A percentile compares a stretch with the other conserved stretches of the same genome.
Conservation (phyloP, 2,797 vertebrate species). For the Enteromius trimaculatus region DNA sequence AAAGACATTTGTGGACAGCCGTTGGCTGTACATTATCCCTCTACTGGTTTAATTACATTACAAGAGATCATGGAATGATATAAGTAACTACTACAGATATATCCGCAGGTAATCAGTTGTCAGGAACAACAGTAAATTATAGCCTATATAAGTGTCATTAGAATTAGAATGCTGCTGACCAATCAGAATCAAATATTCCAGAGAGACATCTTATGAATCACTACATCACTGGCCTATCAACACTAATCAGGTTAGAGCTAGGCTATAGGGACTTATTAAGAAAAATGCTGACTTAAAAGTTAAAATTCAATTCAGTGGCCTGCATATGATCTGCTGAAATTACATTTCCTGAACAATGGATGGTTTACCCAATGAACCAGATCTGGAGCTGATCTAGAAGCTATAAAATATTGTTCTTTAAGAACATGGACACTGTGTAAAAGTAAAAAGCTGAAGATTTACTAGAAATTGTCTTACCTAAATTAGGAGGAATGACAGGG, state of each 20-base stretch:
- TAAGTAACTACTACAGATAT: not conserved
- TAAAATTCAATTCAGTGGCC: not conserved
- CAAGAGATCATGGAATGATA: not conserved
- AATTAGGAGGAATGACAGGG: conserved; percentile 69
- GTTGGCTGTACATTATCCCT: not conserved
- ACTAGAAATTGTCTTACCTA: conserved; percentile 69
- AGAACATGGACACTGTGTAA: not conserved
- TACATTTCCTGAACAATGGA: not conserved
- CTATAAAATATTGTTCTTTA: not conserved
- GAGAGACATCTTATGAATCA: not conserved
- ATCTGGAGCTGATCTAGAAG: not conserved
- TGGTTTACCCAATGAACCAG: not conserved
- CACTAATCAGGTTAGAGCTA: not conserved
- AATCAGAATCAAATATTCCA: not conserved
- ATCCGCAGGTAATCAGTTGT: not conserved
- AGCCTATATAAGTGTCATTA: not conserved
- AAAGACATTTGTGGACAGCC: not conserved
- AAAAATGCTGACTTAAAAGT: not conserved
- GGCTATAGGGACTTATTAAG: not conserved
- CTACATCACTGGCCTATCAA: not conserved
- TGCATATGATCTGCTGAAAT: not conserved
- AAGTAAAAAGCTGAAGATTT: not conserved
- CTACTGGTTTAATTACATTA: not conserved
- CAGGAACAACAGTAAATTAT: not conserved
- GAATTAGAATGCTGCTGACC: not conserved